Conservation (phyloP, 1,140 invertebrate species). For the Diachasmimorpha longicaudata region DNA sequence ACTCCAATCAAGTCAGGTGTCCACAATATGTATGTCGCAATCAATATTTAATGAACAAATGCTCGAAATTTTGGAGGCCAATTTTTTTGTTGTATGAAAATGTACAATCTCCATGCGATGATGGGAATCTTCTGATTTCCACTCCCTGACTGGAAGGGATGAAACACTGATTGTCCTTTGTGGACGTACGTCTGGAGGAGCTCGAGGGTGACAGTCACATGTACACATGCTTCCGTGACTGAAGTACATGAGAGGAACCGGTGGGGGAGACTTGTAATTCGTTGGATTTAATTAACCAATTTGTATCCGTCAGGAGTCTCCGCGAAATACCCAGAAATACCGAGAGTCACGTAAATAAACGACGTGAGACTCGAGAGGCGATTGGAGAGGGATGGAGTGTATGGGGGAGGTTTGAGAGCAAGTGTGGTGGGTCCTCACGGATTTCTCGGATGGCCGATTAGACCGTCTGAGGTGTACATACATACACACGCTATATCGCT, state of each 20-base stretch:
- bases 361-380: constrained; percentile 4
- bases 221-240: neutral
- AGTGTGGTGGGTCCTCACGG: constrained; percentile 38
- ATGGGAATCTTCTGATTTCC: too few species aligned
- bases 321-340: constrained; percentile 31
- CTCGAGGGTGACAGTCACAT: neutral
- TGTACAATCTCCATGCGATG: too few species aligned
- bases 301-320: constrained; percentile 48
- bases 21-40: too few species aligned
- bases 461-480: constrained; percentile 22
- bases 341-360: constrained; percentile 53
- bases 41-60: too few species aligned
- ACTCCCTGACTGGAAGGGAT: neutral
- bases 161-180: neutral
- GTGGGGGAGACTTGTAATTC: constrained; percentile 54
- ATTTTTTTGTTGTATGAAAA: too few species aligned
- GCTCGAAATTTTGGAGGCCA: too few species aligned
- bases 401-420: neutral
- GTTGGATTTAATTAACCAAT: constrained; percentile 60
- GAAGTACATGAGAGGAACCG: constrained; percentile 37
- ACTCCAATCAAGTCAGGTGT: too few species aligned
- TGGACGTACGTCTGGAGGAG: neutral
- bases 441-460: constrained; percentile 38
- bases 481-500: constrained; percentile 18
- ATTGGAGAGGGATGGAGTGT: neutral